Conservation (phyloP, 53 echinoderm and acorn worm species). For the Hippasteria phrygiana region DNA sequence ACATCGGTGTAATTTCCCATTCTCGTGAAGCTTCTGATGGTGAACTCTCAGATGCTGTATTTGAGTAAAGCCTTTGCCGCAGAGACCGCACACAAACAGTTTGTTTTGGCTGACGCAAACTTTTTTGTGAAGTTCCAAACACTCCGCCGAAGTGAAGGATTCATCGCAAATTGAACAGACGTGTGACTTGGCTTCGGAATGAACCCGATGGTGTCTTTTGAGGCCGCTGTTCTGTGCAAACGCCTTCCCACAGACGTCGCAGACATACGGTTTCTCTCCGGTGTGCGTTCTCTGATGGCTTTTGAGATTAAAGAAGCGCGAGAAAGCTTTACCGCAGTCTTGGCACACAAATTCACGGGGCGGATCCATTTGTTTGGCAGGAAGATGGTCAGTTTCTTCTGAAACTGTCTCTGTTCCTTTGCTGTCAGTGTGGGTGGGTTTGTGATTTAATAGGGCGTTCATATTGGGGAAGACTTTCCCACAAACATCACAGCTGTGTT, state of each 20-base stretch:
- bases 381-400: background rate
- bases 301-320: background rate
- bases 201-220: background rate
- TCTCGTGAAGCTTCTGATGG: background rate
- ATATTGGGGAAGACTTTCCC: background rate
- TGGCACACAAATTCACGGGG: background rate
- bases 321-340: conserved; percentile 8
- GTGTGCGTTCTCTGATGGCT: conserved; percentile 10
- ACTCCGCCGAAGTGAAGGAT: background rate
- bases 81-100: background rate
- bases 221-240: background rate
- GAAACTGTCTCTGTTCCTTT: background rate
- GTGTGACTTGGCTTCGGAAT: background rate
- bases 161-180: background rate
- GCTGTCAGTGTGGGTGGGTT: background rate
- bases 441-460: background rate
- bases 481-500: conserved; percentile 7
- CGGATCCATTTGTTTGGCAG: background rate
- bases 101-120: background rate
- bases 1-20: background rate
- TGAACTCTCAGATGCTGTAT: background rate
- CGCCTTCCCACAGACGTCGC: background rate
- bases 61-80: background rate
- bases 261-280: background rate
- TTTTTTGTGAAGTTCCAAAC: background rate